A percentile compares a stretch with the other conserved stretches of the same genome.
phyloP scores from a whole-genome alignment of 2,888 invertebrate genomes.

The Villa cingulata region DNA sequence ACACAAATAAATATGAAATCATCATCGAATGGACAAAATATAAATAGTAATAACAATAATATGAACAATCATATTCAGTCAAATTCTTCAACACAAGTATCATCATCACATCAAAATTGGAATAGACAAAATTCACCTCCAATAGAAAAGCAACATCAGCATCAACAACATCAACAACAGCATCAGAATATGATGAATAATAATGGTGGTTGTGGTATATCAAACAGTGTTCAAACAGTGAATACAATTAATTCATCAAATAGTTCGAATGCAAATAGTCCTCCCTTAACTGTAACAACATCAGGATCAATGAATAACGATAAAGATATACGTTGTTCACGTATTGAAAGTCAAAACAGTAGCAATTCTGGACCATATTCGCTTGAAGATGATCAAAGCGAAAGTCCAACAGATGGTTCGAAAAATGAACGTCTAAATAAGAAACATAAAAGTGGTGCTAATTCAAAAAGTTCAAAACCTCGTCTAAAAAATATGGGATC shows the following conservation, averaged over 20 bases:
- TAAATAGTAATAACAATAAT: conserved; percentile 7
- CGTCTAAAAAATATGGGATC: conserved; percentile 35
- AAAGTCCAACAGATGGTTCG: conserved; percentile 19
- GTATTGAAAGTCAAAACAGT: conserved; percentile 26
- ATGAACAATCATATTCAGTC: conserved; percentile 7
- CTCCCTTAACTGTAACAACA: conserved; percentile 2
- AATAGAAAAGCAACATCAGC: background rate
- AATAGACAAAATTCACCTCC: conserved; percentile 4
- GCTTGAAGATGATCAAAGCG: conserved; percentile 25
- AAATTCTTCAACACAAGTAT: conserved; percentile 10
- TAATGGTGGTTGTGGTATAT: no score
- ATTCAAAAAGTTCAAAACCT: conserved; percentile 33
- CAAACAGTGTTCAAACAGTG: no score
- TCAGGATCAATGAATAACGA: conserved; percentile 18
- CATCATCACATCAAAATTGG: background rate
- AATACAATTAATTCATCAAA: conserved; percentile 14
- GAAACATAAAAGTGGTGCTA: conserved; percentile 34
- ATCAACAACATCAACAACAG: background rate
- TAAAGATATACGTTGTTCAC: conserved; percentile 25
- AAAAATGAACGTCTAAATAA: conserved; percentile 22
- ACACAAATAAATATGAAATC: background rate
- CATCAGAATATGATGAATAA: no score
- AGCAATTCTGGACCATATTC: conserved; percentile 18
- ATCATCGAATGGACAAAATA: conserved; percentile 7
- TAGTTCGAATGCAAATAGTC: conserved; percentile 10